Base-by-base conservation (phyloP, 2,888 invertebrate genomes). In the Clostera curtula region DNA sequence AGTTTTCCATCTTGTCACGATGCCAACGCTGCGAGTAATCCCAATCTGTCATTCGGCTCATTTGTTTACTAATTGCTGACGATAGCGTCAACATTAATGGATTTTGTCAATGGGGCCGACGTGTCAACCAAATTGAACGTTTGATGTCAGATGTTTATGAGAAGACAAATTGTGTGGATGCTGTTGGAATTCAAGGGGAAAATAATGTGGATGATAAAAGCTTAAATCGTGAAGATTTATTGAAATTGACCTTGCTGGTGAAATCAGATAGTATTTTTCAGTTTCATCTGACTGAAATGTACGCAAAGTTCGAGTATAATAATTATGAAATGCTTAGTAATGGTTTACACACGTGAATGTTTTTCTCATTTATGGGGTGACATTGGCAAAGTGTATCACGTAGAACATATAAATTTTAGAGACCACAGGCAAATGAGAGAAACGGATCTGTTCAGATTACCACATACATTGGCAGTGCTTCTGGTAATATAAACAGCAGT, bases 61-160 rank as follows among this genome's bases (percentile, higher is more conserved):
- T 82, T 76, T 80, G 80, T 76, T 79, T 76, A 79, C 77, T 73
- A 79, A 83, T 79, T 69, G 71, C 57, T 55, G 52, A 49, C 42
- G 64, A 67, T 63, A 56, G 64, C 58, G 56, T 55, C 57, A 53
- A 70, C 64, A 66, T 79, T 80, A 82, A 83, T 82, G 80, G 79
- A 77, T 69, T 76, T 76, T 75, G 77, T 82, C 79, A 79, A 76
- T 79, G 74, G 55, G 54, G 62, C 59, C 56, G 42, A 36, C 38
- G 24, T 23, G 23, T 23, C 23, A 23, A 23, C 30, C 36, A 43
- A 49, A 54, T 60, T 59, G 49, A 48, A 37, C 66, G 67, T 77
- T 76, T 80, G 77, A 77, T 73, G 71, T 76, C 64, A 62, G 57
- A 49, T 70, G 69, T 75, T 75, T 72, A 68, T 65, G 36, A 50